These are phyloP conservation scores for Arenicola marina DNA, from an alignment of 2,888 invertebrate genomes.

Conservation along the genomic window DNA sequence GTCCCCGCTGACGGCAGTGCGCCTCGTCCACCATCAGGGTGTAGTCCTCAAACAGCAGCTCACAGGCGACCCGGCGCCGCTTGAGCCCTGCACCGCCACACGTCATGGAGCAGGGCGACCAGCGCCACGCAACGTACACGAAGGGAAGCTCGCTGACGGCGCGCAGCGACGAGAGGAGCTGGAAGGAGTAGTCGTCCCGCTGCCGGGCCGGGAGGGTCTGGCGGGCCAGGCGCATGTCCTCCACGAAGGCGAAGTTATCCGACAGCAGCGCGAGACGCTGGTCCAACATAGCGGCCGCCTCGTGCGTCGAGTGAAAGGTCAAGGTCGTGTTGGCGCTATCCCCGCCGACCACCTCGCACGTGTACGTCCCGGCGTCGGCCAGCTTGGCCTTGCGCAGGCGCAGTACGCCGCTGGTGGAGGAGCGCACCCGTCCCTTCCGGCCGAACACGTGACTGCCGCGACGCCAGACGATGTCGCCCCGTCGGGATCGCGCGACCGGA, in stretches of 20 bases:
- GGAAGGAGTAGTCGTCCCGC: background rate
- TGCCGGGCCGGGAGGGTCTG: background rate
- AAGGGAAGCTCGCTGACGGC: constrained; percentile 15
- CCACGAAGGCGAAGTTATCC: constrained; percentile 1
- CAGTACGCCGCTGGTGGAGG: constrained; percentile 15
- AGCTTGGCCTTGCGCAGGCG: constrained; percentile 15
- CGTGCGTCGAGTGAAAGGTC: constrained; percentile 30
- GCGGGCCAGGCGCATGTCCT: background rate
- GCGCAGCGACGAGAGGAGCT: constrained; percentile 2
- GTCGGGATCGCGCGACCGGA: constrained; percentile 42
- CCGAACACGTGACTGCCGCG: constrained; percentile 39
- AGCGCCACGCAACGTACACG: constrained; percentile 65
- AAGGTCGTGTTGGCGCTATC: constrained; percentile 42
- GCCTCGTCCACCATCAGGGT: constrained; percentile 65
- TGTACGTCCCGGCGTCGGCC: constrained; percentile 45
- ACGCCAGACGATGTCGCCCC: constrained; percentile 48
- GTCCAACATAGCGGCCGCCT: constrained; percentile 7
- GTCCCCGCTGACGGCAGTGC: constrained; percentile 17
- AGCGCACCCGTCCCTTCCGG: constrained; percentile 15
- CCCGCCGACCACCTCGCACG: constrained; percentile 42
- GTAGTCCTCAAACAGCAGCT: constrained; percentile 65
- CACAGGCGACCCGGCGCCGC: constrained; percentile 71
- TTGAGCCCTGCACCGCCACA: constrained; percentile 83
- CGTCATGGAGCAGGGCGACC: constrained; percentile 83
- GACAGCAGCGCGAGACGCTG: background rate